Conservation (phyloP, 2,888 invertebrate species). For the Phyto melanocephala region DNA sequence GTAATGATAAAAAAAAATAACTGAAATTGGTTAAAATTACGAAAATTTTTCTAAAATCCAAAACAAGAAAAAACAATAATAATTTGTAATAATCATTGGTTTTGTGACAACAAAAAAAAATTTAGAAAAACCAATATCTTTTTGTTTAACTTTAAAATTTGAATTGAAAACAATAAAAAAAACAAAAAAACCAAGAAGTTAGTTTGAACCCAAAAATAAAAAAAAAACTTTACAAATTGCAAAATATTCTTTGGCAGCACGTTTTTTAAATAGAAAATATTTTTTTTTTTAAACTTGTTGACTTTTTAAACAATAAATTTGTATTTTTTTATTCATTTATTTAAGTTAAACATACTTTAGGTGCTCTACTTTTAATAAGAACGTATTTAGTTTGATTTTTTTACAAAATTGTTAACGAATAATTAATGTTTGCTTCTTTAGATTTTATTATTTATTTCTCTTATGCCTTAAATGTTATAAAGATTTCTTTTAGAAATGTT, state of each 20-base stretch:
- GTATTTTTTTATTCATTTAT: neutral
- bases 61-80: neutral
- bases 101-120: slow-evolving; percentile 28
- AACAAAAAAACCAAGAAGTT: neutral
- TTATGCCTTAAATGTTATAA: slow-evolving; percentile 1
- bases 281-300: no score
- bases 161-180: slow-evolving; percentile 6
- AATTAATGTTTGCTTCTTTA: neutral
- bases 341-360: slow-evolving; percentile 20
- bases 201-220: slow-evolving; percentile 28
- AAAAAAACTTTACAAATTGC: slow-evolving; percentile 32
- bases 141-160: slow-evolving; percentile 9
- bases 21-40: slow-evolving; percentile 32
- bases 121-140: neutral
- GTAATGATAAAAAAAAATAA: slow-evolving; percentile 1
- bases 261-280: slow-evolving; percentile 38
- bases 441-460: neutral
- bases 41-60: neutral
- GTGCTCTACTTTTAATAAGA: neutral
- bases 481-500: neutral
- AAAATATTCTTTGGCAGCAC: slow-evolving; percentile 57
- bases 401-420: slow-evolving; percentile 4
- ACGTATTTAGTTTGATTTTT: neutral
- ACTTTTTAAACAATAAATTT: slow-evolving; percentile 8
- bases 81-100: slow-evolving; percentile 46